Percentiles rank a stretch among this genome's conserved stretches.
These are phyloP conservation scores for Ectemnius cavifrons DNA, from an alignment of 2,888 invertebrate species.

Conservation along the genomic window DNA sequence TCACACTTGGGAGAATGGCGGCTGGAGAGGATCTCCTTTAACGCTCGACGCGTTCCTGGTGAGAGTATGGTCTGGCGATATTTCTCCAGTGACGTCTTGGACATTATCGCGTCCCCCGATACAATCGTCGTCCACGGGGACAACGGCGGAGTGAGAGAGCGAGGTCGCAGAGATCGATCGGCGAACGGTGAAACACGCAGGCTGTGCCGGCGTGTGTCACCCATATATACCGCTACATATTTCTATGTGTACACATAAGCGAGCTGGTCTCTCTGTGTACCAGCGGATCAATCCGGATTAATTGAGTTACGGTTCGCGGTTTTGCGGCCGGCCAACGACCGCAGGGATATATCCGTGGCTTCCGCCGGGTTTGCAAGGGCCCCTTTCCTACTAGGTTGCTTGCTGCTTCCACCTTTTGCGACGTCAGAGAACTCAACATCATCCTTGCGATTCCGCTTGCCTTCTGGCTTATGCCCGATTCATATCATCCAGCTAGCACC, in stretches of 20 bases:
- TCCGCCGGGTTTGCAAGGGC: conserved; percentile 45
- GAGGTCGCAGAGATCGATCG: not conserved
- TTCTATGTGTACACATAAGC: conserved; percentile 28
- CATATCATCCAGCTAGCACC: no score
- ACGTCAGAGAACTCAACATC: conserved; percentile 4
- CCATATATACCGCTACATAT: conserved; percentile 22
- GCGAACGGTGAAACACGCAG: not conserved
- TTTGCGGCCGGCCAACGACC: conserved; percentile 69
- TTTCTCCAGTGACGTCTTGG: conserved; percentile 43
- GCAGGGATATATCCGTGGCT: conserved; percentile 68
- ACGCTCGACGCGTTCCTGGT: conserved; percentile 30
- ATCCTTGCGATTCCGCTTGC: not conserved
- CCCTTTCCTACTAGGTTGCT: not conserved
- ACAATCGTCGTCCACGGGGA: conserved; percentile 39
- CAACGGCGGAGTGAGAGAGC: not conserved
- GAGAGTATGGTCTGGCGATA: conserved; percentile 21
- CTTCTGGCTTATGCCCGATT: no score
- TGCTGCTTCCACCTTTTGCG: conserved; percentile 17
- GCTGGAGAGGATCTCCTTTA: conserved; percentile 16
- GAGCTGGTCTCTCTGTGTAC: conserved; percentile 26
- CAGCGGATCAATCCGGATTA: conserved; percentile 74
- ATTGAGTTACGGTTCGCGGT: conserved; percentile 76
- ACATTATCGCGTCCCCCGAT: conserved; percentile 41
- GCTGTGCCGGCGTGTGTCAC: conserved; percentile 7
- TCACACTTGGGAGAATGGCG: no score